Conservation (phyloP, 2,888 invertebrate species). For the Dryobota labecula region DNA sequence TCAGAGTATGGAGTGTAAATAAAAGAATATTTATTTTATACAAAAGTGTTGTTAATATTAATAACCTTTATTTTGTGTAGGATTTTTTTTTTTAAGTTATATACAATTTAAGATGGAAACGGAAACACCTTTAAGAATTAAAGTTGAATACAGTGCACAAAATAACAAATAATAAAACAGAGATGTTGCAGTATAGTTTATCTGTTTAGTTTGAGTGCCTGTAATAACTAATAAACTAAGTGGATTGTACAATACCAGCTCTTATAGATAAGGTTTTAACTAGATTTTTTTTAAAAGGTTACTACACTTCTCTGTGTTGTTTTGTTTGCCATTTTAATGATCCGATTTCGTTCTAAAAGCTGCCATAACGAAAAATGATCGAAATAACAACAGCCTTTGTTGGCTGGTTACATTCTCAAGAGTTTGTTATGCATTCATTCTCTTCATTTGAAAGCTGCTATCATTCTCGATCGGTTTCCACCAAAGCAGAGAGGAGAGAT, state of each 20-base stretch:
- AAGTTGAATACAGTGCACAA: not conserved
- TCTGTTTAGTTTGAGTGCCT: not conserved
- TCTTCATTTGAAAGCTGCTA: not conserved
- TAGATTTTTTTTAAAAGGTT: not conserved
- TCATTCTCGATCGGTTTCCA: no score
- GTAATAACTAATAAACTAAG: not conserved
- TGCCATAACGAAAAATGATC: constrained; percentile 10
- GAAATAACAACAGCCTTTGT: not conserved
- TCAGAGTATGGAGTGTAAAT: constrained; percentile 89
- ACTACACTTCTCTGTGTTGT: not conserved
- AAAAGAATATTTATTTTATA: constrained; percentile 44
- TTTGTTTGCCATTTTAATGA: not conserved
- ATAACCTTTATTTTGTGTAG: constrained; percentile 17
- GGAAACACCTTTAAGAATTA: not conserved
- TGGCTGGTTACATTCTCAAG: not conserved
- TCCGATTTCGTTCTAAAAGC: not conserved
- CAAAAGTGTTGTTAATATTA: constrained; percentile 28
- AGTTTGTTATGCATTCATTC: not conserved
- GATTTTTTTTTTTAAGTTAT: not conserved
- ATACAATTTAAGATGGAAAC: not conserved
- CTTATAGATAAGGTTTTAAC: constrained; percentile 3
- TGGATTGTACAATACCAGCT: not conserved
- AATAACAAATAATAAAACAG: not conserved
- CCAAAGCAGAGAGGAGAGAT: no score
- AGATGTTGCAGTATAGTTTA: not conserved